Conservation (phyloP, 2,888 invertebrate species). For the Synanthedon tipuliformis region DNA sequence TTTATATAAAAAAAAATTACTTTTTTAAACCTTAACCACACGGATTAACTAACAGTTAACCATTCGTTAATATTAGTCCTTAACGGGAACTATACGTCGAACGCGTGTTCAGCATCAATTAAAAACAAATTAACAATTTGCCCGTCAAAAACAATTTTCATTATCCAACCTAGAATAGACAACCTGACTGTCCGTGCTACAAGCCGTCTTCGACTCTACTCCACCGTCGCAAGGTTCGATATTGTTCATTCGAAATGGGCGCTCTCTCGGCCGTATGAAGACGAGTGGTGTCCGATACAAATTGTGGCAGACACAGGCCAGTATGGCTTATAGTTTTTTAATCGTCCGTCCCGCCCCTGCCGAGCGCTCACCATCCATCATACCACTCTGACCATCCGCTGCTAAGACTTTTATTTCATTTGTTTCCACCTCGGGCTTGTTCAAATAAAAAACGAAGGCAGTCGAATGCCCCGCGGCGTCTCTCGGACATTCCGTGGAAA, state of each 20-base stretch:
- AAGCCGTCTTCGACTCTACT: neutral
- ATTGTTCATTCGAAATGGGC: slow-evolving; percentile 5
- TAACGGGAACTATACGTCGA: neutral
- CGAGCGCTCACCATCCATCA: slow-evolving; percentile 54
- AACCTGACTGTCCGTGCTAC: slow-evolving; percentile 1
- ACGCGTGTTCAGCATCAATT: slow-evolving; percentile 30
- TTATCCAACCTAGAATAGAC: slow-evolving; percentile 14
- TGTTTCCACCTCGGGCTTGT: slow-evolving; percentile 23
- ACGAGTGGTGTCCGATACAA: slow-evolving; percentile 43
- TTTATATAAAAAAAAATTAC: too few species aligned
- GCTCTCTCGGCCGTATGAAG: slow-evolving; percentile 31
- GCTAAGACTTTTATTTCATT: slow-evolving; percentile 20
- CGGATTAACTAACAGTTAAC: too few species aligned
- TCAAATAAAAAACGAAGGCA: slow-evolving; percentile 36
- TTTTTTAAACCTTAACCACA: too few species aligned
- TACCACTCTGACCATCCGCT: slow-evolving; percentile 20
- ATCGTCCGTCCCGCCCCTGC: slow-evolving; percentile 51
- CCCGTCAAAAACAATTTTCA: slow-evolving; percentile 31
- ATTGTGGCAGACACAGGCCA: slow-evolving; percentile 56
- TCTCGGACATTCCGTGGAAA: slow-evolving; percentile 43
- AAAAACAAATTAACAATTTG: slow-evolving; percentile 47
- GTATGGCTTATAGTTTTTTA: slow-evolving; percentile 65
- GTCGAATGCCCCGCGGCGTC: slow-evolving; percentile 53
- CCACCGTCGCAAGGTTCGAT: slow-evolving; percentile 6
- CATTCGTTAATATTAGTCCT: too few species aligned